Evolutionary conservation across 2,113 vertebrate genomes (phyloP).

Genomic region (Lanius collurio): DNA sequence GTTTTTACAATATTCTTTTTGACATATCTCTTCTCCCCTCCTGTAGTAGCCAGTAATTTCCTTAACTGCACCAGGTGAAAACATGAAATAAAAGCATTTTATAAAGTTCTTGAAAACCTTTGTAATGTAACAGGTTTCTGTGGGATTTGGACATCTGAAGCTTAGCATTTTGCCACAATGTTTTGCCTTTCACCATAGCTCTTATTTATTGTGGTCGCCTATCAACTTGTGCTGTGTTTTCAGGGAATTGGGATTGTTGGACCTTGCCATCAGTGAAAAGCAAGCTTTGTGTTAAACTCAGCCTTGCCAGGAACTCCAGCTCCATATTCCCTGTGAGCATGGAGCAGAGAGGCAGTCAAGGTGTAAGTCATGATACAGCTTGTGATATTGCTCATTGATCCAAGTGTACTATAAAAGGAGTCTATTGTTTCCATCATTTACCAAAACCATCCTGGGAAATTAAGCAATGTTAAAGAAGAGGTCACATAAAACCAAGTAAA

Average conservation of each 20-base stretch:
- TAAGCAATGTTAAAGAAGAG: not conserved
- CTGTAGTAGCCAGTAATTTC: not conserved
- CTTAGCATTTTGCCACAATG: not conserved
- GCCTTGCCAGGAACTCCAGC: accelerated
- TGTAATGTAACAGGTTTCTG: not conserved
- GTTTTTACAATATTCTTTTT: not conserved
- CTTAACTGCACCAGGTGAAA: not conserved
- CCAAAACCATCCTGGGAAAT: not conserved
- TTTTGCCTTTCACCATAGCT: not conserved
- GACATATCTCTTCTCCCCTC: not conserved
- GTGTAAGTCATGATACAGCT: not conserved
- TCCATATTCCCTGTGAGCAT: not conserved
- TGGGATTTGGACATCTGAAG: not conserved
- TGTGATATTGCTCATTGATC: not conserved
- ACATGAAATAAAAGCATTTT: not conserved
- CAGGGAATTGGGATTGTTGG: not conserved
- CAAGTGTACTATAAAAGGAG: accelerated
- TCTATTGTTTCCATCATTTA: not conserved
- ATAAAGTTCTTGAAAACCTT: not conserved
- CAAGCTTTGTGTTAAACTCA: not conserved
- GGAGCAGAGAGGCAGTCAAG: not conserved
- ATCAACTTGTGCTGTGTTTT: not conserved
- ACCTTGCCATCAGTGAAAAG: not conserved
- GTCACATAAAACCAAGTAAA: not conserved
- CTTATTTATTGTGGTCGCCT: not conserved